Base-by-base conservation (phyloP, 2,113 vertebrate genomes). In the Hemichromis elongatus region DNA sequence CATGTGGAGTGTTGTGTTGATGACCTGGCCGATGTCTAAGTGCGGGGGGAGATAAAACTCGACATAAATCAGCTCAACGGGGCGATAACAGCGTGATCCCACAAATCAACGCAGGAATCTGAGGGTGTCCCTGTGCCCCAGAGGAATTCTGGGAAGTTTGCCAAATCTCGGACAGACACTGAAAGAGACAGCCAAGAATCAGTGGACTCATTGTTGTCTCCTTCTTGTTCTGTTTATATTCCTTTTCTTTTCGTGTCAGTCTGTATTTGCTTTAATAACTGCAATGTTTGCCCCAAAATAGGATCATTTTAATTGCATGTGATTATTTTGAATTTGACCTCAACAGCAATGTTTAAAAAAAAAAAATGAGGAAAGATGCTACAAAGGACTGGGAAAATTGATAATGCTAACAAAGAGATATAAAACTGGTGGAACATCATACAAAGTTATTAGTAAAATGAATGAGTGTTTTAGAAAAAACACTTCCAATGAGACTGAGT, bases 1-100 rank as follows among this genome's bases (percentile, higher is more conserved):
- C 93, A 92, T 93, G 92, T 92, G 90, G 92, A 94, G 94, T 90
- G 93, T 92, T 90, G 90, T 87, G 91, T 84, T 88, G 90, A 93
- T 94, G 94, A 94, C 94, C 91, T 30, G 81, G 75, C 88, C 88
- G 85, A 93, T 92, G 92, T 93, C 91, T 91, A 90, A 92, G 92
- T 92, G 92, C 91, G 79, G 79, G 88, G 82, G 83, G 59, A 91
- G 89, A 93, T 93, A 92, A 94, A 93, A 92, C 85, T 88, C 9
- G 16, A 79, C 89, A 89, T 94, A 95, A 95, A 95, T 95, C 94
- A 92, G 85, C 75, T 90, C 87, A 84, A 77, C 86, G 9, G 83
- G 86, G 86, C 63, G 88, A 85, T 90, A 94, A 89, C 90, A 81
- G 89, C 84, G 11, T 77, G 90, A 84, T 92, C 84, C 77, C 79